phyloP scores from a whole-genome alignment of 2,113 vertebrate genomes.

The Equus przewalskii region DNA sequence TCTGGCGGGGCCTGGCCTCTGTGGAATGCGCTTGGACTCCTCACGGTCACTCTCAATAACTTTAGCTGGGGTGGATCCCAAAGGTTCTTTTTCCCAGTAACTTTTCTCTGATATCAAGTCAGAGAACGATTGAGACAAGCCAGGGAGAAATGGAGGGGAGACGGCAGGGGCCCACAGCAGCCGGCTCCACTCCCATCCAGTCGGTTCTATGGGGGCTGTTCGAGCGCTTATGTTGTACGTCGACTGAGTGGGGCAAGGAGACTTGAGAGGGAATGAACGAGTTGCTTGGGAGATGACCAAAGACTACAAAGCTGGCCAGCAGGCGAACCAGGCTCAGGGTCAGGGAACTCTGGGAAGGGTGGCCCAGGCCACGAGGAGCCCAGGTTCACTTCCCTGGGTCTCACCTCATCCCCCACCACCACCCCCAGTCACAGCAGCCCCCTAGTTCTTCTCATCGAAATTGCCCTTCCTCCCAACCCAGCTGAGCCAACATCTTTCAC shows the following conservation, averaged over 20 bases:
- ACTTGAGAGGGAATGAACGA: neutral
- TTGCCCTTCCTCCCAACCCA: neutral
- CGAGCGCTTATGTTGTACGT: neutral
- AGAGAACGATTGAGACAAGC: neutral
- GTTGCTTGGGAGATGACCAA: neutral
- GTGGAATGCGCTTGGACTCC: neutral
- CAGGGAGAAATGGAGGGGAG: too few species aligned
- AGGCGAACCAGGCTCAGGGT: neutral
- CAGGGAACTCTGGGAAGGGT: neutral
- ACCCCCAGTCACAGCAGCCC: neutral
- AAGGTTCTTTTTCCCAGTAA: neutral
- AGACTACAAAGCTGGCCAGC: neutral
- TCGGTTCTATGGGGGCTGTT: neutral
- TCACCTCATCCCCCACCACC: rapidly evolving
- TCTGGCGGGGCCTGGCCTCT: rapidly evolving
- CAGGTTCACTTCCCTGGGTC: neutral
- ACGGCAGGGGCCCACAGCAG: rapidly evolving
- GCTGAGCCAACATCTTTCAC: constrained; percentile 50
- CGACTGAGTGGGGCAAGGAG: neutral
- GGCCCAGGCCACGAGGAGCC: neutral
- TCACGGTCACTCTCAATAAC: neutral
- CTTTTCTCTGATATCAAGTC: neutral
- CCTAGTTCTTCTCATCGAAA: neutral
- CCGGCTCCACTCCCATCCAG: too few species aligned
- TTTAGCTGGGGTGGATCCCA: neutral